phyloP scores from a whole-genome alignment of 30 jellyfish, hydroid and myxozoan species.

The Chrysaora quinquecirrha region DNA sequence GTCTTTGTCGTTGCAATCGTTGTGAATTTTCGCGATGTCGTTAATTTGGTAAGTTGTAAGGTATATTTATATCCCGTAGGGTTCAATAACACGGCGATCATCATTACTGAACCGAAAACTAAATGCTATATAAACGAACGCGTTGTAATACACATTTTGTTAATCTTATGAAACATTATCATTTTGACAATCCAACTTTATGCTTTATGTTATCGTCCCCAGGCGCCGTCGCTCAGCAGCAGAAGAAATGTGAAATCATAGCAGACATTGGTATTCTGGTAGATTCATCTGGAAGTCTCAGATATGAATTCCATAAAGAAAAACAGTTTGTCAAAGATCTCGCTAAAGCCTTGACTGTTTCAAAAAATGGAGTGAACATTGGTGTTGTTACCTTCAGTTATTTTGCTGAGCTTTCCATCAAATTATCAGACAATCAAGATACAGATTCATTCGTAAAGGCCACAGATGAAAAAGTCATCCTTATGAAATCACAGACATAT shows the following conservation, averaged over 20 bases:
- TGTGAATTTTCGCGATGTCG: too few species aligned
- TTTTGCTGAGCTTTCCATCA: slow-evolving; percentile 60
- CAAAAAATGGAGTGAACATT: slow-evolving; percentile 64
- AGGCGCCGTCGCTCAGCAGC: too few species aligned
- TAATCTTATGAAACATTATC: too few species aligned
- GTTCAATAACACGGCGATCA: too few species aligned
- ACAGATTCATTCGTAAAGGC: slow-evolving; percentile 45
- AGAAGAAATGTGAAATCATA: slow-evolving; percentile 23
- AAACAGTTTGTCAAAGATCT: slow-evolving; percentile 34
- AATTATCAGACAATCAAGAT: slow-evolving; percentile 44
- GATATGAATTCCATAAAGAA: slow-evolving; percentile 53
- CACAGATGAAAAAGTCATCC: slow-evolving; percentile 16
- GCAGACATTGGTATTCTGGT: slow-evolving; percentile 77
- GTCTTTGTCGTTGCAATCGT: too few species aligned
- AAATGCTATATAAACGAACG: too few species aligned
- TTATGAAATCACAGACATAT: slow-evolving; percentile 62
- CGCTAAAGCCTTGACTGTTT: slow-evolving; percentile 39
- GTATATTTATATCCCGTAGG: too few species aligned
- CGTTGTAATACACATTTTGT: too few species aligned
- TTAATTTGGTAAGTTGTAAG: too few species aligned
- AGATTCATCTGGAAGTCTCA: slow-evolving; percentile 77
- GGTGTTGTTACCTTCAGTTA: slow-evolving; percentile 83
- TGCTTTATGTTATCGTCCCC: too few species aligned
- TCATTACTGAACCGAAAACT: too few species aligned
- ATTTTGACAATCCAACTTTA: too few species aligned